Evolutionary conservation across 2,797 vertebrate genomes (phyloP).

Genomic region (Thamnophis elegans): DNA sequence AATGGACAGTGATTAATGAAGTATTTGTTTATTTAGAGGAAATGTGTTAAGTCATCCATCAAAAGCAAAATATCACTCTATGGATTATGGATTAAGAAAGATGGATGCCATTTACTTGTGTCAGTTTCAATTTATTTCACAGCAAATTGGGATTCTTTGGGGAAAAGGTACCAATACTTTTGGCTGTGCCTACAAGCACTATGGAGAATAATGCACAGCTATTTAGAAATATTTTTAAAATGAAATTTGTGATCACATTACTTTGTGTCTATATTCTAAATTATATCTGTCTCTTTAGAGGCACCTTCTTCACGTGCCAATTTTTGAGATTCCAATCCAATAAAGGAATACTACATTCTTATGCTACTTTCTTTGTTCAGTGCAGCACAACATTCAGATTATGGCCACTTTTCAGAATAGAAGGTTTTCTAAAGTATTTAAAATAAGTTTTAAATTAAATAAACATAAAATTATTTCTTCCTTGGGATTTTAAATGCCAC

Average conservation of each 20-base stretch:
- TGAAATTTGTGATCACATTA: background rate
- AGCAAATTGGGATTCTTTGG: background rate
- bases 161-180: background rate
- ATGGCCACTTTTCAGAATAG: slow-evolving; percentile 64
- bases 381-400: slow-evolving; percentile 64
- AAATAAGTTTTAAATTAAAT: slow-evolving; percentile 70
- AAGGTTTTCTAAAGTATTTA: slow-evolving; percentile 75
- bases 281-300: slow-evolving; percentile 32
- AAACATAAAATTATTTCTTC: slow-evolving; percentile 73
- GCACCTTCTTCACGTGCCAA: slow-evolving; percentile 25
- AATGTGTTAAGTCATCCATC: background rate
- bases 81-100: background rate
- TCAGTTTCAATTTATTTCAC: background rate
- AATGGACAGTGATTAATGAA: background rate
- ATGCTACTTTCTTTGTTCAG: slow-evolving; percentile 50
- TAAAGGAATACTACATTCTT: slow-evolving; percentile 34
- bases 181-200: background rate
- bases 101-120: background rate
- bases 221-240: background rate
- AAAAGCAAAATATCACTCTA: background rate
- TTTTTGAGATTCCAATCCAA: slow-evolving; percentile 10
- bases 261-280: slow-evolving; percentile 9
- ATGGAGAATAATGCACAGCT: background rate
- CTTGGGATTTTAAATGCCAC: slow-evolving; percentile 71
- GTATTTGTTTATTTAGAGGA: background rate